Conservation (phyloP, 1,140 invertebrate species). For the Magallana angulata region DNA sequence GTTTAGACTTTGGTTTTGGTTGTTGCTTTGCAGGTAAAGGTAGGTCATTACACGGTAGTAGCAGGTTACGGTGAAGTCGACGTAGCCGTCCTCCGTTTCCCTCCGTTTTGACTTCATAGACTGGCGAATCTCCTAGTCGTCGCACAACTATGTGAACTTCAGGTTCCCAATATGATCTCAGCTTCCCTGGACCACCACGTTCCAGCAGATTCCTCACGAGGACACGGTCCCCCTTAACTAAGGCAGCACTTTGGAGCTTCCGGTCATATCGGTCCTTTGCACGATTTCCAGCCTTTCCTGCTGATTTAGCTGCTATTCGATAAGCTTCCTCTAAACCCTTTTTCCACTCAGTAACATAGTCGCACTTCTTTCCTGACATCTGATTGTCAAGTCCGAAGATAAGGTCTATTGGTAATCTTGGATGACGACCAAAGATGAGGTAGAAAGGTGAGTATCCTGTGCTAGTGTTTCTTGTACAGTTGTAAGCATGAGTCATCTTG, state of each 20-base stretch:
- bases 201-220: slow-evolving; percentile 57
- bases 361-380: neutral
- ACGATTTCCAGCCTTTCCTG: neutral
- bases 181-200: slow-evolving; percentile 60
- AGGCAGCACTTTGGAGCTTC: neutral
- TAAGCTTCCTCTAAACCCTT: neutral
- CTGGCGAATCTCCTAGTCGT: slow-evolving; percentile 50
- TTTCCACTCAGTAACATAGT: slow-evolving; percentile 44
- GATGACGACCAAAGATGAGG: slow-evolving; percentile 51
- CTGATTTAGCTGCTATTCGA: neutral
- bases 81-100: slow-evolving; percentile 21
- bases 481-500: slow-evolving; percentile 59
- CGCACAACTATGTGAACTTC: slow-evolving; percentile 50
- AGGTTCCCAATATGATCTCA: slow-evolving; percentile 55
- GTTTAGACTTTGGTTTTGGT: no score
- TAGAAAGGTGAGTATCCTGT: slow-evolving; percentile 58
- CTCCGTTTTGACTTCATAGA: slow-evolving; percentile 54
- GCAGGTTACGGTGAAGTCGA: neutral
- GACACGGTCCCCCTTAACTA: neutral
- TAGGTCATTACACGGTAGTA: no score
- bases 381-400: slow-evolving; percentile 9
- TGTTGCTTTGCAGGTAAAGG: no score
- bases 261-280: neutral
- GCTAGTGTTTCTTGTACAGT: slow-evolving; percentile 51
- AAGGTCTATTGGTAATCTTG: slow-evolving; percentile 49